Base-by-base conservation (phyloP, 2,113 vertebrate species). In the Motacilla alba region DNA sequence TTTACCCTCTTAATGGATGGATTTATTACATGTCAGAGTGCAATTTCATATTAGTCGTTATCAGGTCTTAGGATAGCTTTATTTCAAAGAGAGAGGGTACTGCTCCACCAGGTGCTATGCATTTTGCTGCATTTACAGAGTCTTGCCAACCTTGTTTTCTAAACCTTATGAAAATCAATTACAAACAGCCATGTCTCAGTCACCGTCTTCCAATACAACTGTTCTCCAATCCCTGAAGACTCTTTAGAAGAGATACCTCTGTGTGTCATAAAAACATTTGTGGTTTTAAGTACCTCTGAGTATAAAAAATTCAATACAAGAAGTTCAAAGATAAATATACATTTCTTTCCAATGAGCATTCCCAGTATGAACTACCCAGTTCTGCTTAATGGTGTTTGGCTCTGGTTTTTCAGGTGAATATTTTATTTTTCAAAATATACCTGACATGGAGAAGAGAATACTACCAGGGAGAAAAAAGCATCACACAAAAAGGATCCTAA, bases 21-120 rank as follows among this genome's bases (percentile, higher is more conserved):
- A 91, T 85, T 95, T 95, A 83, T 79, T 89, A 58, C 39, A 47
- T 58, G 78, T 91, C 33, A 76, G 58, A 92, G 90, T 83, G 67
- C 46, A 88, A 59, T 93, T 95, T 94, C 23, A 66, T 67, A 73
- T 69, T 58, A 77, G 85, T 76, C 58, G 37, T 90, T 96, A 77
- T 94, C 66, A 88, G 41, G 58, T 58, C 75, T 80, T 41, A 69
- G 46, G 35, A 46, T 26, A 94, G n/a, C 50, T 60, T 87, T 73
- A 53, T 83, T 49, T 62, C 67, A 58, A 33, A 62, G 41, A 41
- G 39, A 64, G 35, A 69, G 43, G 43, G 20, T 79, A 60, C 49
- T 66, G 15, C 67, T 85, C 37, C 46, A 21, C 50, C 43, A 85
- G 75, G 41, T 85, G 66, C 31, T 62, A 5, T 82, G 66, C 20